Percentiles rank a stretch among this genome's conserved stretches.
phyloP scores from a whole-genome alignment of 2,797 vertebrate genomes.

The Dipus sagitta region DNA sequence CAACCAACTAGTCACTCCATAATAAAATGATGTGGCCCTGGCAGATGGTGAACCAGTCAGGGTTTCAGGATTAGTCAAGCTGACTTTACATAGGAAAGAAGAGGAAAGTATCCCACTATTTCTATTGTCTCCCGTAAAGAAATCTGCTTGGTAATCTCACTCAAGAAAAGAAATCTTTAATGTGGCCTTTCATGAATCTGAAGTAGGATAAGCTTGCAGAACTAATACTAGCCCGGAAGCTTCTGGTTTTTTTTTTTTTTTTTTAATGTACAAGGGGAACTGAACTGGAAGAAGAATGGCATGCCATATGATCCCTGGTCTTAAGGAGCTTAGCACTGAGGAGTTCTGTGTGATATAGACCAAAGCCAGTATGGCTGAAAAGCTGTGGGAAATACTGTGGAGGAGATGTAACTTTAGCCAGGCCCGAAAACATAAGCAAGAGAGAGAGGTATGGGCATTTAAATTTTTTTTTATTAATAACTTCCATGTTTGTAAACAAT shows the following conservation, averaged over 20 bases:
- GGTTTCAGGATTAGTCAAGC: conserved; percentile 24
- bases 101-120: not conserved
- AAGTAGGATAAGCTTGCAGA: conserved; percentile 13
- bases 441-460: conserved; percentile 1
- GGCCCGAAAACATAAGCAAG: not conserved
- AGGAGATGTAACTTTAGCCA: not conserved
- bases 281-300: not conserved
- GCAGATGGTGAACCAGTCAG: not conserved
- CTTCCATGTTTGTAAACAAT: too few relatives aligned
- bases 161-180: not conserved
- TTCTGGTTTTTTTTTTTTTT: not conserved
- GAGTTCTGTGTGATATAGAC: not conserved
- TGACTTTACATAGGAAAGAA: conserved; percentile 56
- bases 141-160: conserved; percentile 31
- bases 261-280: not conserved
- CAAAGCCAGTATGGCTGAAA: not conserved
- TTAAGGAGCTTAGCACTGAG: not conserved
- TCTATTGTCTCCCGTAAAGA: not conserved
- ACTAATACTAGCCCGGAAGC: not conserved
- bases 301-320: not conserved
- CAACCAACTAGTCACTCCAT: not conserved
- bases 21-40: not conserved
- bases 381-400: not conserved
- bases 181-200: not conserved
- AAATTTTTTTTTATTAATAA: too few relatives aligned